Evolutionary conservation across 2,888 invertebrate species (phyloP), one percentile per base, ranked within the genome.

Genomic region (Linnaemya tessellans): DNA sequence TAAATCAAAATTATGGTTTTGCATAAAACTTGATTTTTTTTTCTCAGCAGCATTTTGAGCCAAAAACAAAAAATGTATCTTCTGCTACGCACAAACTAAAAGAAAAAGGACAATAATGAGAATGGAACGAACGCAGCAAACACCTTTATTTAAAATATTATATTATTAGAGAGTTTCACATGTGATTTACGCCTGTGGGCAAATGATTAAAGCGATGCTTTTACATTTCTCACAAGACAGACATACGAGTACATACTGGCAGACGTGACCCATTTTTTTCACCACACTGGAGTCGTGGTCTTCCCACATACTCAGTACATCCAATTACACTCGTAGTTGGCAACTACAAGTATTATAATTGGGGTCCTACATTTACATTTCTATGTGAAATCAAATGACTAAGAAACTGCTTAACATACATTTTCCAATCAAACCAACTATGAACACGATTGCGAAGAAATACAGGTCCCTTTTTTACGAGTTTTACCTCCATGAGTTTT

Each of bases 371-470:
- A 54, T 56, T 75, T 75, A 54, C 13, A 49, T 75, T 75, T 64
- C 75, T 54, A 38, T 22, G 62, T 18, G 71, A 62, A 62, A 46
- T 35, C 15, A 49, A 73, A 73, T 64, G 5, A 10, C 8, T n/a
- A 49, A 65, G 20, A 78, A 41, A 58, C 18, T 49, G n/a, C 25
- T 70, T 51, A 62, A 15, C 51, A 70, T 15, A 68, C 13, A 68
- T 20, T 18, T 68, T 20, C 25, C 41, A 80, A 41, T 30, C 38
- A 74, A 56, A 38, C 65, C 46, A 65, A 49, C 80, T 56, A 58
- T 73, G 64, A 80, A 65, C 71, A 80, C 64, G 64, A 56, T 71
- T 71, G 56, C 30, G 54, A 79, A 60, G 13, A 71, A 4, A 54
- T 13, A 18, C 4, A 11, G 54, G 8, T 10, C 3, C 25, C 22